Evolutionary conservation across 2,797 vertebrate genomes (phyloP).

Genomic region (Notolabrus celidotus): DNA sequence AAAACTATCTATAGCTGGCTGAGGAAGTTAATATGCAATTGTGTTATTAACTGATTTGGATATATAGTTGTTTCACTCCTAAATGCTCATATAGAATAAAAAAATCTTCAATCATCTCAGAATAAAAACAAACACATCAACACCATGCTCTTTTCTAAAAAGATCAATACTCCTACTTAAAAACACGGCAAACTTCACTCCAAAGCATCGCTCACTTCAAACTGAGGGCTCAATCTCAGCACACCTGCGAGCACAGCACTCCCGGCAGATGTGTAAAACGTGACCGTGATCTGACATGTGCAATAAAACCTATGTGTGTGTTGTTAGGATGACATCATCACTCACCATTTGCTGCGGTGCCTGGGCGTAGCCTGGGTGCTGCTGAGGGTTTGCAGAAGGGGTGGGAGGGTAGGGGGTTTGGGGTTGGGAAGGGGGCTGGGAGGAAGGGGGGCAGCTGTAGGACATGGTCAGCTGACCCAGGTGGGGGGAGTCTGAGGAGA

Average conservation of each 20-base stretch:
- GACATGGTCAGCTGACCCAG: constrained; percentile 91
- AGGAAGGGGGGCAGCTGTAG: constrained; percentile 88
- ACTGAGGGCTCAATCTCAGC: constrained; percentile 17
- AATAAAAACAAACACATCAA: neutral
- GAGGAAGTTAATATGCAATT: neutral
- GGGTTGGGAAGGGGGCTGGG: constrained; percentile 82
- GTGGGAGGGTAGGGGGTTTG: constrained; percentile 81
- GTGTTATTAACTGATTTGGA: neutral
- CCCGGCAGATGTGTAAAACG: constrained; percentile 3
- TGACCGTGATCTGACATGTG: neutral
- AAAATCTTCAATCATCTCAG: neutral
- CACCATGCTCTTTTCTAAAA: neutral
- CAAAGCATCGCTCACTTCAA: constrained; percentile 48
- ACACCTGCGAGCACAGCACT: constrained; percentile 9
- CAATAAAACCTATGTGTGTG: neutral
- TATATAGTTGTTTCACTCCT: neutral
- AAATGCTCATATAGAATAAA: too few relatives aligned
- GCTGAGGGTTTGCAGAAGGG: constrained; percentile 72
- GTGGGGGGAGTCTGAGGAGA: constrained; percentile 89
- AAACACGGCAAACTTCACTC: constrained; percentile 58
- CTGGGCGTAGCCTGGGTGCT: constrained; percentile 81
- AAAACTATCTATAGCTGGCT: neutral
- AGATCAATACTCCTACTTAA: neutral
- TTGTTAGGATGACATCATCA: constrained; percentile 36
- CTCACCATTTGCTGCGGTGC: constrained; percentile 92